Evolutionary conservation across 2,797 vertebrate species (phyloP).

Genomic region (Salarias fasciatus): DNA sequence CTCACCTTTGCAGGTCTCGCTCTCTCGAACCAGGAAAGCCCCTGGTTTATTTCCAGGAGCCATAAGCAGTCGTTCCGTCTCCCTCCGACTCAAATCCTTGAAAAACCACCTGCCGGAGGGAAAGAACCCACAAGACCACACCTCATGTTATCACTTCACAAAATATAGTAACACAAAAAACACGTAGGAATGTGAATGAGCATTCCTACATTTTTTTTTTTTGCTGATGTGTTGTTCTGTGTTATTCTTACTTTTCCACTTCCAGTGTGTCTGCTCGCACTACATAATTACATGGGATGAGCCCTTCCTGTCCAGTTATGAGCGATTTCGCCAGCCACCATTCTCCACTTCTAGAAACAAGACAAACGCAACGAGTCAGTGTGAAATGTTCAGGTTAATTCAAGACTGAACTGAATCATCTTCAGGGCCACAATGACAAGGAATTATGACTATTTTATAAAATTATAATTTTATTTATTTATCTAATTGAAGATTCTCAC

Average conservation of each 20-base stretch:
- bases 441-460: no score
- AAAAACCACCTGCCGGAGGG: slow-evolving; percentile 90
- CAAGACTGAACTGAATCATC: no score
- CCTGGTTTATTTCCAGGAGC: slow-evolving; percentile 89
- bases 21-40: slow-evolving; percentile 91
- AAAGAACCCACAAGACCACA: neutral
- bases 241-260: slow-evolving; percentile 86
- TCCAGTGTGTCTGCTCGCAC: slow-evolving; percentile 84
- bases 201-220: neutral
- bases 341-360: slow-evolving; percentile 84
- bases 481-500: no score
- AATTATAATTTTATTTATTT: no score
- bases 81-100: slow-evolving; percentile 87
- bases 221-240: neutral
- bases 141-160: neutral
- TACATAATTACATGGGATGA: slow-evolving; percentile 90
- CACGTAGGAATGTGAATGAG: no score
- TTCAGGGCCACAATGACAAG: no score
- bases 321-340: slow-evolving; percentile 93
- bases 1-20: slow-evolving; percentile 90
- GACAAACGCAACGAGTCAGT: neutral
- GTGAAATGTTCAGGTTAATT: no score
- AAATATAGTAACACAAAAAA: neutral
- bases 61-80: slow-evolving; percentile 90
- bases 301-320: slow-evolving; percentile 86